Conservation (phyloP, 1,140 invertebrate genomes). For the Mercenaria mercenaria region DNA sequence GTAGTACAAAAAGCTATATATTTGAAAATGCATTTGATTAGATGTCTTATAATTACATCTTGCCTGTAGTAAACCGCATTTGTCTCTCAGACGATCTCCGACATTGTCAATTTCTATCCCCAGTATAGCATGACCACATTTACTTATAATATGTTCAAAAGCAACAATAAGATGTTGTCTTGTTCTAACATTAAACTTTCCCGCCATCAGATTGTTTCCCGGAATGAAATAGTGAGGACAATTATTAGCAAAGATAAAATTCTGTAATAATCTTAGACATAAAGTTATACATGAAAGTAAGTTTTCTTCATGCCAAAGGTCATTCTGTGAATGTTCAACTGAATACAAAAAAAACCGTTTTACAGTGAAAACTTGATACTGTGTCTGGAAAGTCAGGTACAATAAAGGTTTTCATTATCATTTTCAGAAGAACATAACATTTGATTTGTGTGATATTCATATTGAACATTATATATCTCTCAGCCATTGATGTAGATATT, state of each 20-base stretch:
- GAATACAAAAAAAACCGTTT: background rate
- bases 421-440: background rate
- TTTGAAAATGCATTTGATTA: no score
- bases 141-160: background rate
- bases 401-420: background rate
- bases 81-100: background rate
- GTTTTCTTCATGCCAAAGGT: background rate
- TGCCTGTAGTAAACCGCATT: background rate
- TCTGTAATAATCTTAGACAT: background rate
- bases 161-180: background rate
- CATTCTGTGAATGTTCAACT: background rate
- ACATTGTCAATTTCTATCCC: background rate
- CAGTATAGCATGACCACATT: no score
- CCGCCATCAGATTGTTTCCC: background rate
- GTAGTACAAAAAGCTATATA: no score
- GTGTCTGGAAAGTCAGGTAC: background rate
- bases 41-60: background rate
- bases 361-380: background rate
- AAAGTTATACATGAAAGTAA: background rate
- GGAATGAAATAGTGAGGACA: background rate
- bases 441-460: background rate
- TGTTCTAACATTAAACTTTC: background rate
- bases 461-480: slow-evolving; percentile 1
- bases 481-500: background rate
- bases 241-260: background rate